Evolutionary conservation across 2,113 vertebrate genomes (phyloP), one percentile per base, ranked within the genome.

Genomic region (Chascanopsetta lugubris): DNA sequence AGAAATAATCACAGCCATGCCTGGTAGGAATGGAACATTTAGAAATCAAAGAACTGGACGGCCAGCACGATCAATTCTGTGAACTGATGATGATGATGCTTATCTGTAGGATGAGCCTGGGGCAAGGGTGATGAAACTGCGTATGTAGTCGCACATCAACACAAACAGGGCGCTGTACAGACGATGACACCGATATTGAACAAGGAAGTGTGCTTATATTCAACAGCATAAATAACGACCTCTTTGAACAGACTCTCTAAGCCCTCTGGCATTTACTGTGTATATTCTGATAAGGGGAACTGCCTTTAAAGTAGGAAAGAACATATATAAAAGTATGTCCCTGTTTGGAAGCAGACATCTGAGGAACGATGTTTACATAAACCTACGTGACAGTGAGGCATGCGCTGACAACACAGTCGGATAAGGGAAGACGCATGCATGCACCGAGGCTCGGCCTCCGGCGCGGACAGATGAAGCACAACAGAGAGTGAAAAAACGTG

Each of bases 231-330:
- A 72, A 48, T 25, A 6, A 25, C 34, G 17, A 40, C 13, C 17
- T 29, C 46, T 63, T 63, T 61, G 57, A 73, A 51, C 45, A 61
- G 46, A 62, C 38, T 50, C 13, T 50, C 38, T 61, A 11, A 49
- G 63, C 42, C n/a, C 68, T 77, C 49, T 57, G 48, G 59, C 18
- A 27, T 56, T 64, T 17, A n/a, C 56, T 54, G 12, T 21, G 6
- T 56, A n/a, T 18, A 29, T n/a, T 38, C 21, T 59, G 17, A 22
- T 34, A 38, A n/a, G 36, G 53, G 1, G 68, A 59, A 68, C 18
- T 21, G 47, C 20, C 57, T 54, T 48, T 18, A 40, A 50, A 54
- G 13, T n/a, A 17, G 30, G 30, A 40, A 29, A 48, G 56, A 62
- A 26, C 58, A 22, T 8, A 46, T 13, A 24, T 32, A 5, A 32